These are phyloP conservation scores for Enteromius radiatus DNA, from an alignment of 2,797 vertebrate species.

Conservation along the genomic window DNA sequence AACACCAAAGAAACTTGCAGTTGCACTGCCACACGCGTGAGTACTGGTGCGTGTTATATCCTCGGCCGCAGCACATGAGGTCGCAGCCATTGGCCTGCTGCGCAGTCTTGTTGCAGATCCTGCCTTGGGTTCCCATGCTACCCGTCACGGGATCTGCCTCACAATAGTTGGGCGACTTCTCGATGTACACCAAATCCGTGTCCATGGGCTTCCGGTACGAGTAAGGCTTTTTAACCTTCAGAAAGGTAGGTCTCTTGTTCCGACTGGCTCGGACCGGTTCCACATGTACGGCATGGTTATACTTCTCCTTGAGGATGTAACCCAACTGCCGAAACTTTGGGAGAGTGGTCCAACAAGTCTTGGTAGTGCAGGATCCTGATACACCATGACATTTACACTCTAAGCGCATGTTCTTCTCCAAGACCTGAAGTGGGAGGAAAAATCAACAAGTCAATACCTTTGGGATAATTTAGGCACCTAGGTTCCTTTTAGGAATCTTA, in stretches of 20 bases:
- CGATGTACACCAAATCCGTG: constrained; percentile 94
- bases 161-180: constrained; percentile 96
- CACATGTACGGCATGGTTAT: constrained; percentile 92
- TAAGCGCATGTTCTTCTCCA: constrained; percentile 94
- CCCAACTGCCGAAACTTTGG: constrained; percentile 96
- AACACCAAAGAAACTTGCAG: constrained; percentile 99
- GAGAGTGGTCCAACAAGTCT: constrained; percentile 97
- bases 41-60: constrained; percentile 97
- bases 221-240: constrained; percentile 94
- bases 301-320: constrained; percentile 94
- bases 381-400: constrained; percentile 98
- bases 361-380: constrained; percentile 96
- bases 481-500: constrained; percentile 49
- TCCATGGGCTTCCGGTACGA: constrained; percentile 96
- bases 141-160: constrained; percentile 92
- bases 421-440: constrained; percentile 75
- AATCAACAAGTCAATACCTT: constrained; percentile 39
- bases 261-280: constrained; percentile 93
- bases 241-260: constrained; percentile 93
- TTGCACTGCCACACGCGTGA: constrained; percentile 97
- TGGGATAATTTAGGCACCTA: constrained; percentile 37
- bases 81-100: constrained; percentile 92
- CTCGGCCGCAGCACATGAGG: constrained; percentile 95
- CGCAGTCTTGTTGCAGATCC: constrained; percentile 95
- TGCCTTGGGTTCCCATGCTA: constrained; percentile 93